Conservation (phyloP, 1,140 invertebrate genomes). For the Rhagoletis pomonella region DNA sequence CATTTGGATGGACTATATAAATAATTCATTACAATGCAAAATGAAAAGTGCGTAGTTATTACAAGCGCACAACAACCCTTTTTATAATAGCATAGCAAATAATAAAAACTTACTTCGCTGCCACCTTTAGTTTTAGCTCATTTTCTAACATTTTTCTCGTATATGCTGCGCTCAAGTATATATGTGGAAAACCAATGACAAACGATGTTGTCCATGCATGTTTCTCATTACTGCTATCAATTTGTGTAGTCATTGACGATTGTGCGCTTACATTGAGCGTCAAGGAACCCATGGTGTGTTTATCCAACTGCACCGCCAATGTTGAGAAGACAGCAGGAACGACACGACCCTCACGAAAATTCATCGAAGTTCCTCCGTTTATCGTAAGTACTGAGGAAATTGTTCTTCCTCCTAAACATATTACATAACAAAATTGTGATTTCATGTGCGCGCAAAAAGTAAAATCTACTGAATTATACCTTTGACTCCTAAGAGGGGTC, state of each 20-base stretch:
- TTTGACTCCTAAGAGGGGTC: slow-evolving; percentile 83
- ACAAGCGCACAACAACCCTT: too few species aligned
- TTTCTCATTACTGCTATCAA: slow-evolving; percentile 84
- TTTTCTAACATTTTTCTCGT: slow-evolving; percentile 86
- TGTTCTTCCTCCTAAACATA: slow-evolving; percentile 64
- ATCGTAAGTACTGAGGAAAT: slow-evolving; percentile 63
- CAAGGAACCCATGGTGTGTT: slow-evolving; percentile 89
- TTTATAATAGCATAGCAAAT: too few species aligned
- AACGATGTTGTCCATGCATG: slow-evolving; percentile 80
- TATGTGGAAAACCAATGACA: slow-evolving; percentile 88
- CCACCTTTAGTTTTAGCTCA: slow-evolving; percentile 84
- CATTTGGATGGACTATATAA: too few species aligned
- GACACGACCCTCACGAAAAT: slow-evolving; percentile 83
- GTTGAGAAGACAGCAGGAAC: slow-evolving; percentile 82
- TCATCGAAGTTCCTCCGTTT: slow-evolving; percentile 82
- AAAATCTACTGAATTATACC: slow-evolving; percentile 67
- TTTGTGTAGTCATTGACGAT: slow-evolving; percentile 85
- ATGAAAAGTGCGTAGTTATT: too few species aligned
- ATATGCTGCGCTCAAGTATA: slow-evolving; percentile 84
- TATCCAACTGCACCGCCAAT: slow-evolving; percentile 88
- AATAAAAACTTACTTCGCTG: slow-evolving; percentile 82
- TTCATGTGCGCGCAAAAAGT: not conserved
- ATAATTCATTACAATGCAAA: too few species aligned
- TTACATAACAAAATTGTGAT: slow-evolving; percentile 24
- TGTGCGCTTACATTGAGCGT: slow-evolving; percentile 83